These are phyloP conservation scores for Pseudorasbora parva DNA, from an alignment of 2,113 vertebrate species.

Conservation along the genomic window DNA sequence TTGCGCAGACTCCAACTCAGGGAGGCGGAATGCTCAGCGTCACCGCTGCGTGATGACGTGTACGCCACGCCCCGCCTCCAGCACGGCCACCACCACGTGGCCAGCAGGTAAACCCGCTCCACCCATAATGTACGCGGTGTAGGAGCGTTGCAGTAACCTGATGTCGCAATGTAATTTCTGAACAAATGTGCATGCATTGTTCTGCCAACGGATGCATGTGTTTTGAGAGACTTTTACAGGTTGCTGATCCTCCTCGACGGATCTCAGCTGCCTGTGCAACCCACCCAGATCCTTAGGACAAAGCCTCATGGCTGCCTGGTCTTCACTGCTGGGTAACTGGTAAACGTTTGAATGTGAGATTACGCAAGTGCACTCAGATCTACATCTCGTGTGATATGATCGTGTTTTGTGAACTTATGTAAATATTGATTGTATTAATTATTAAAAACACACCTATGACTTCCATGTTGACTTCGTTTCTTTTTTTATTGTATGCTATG, in stretches of 20 bases:
- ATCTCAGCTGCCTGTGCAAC: constrained; percentile 47
- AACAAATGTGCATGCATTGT: constrained; percentile 31
- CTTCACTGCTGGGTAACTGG: constrained; percentile 42
- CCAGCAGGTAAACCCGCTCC: constrained; percentile 70
- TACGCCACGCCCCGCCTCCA: constrained; percentile 55
- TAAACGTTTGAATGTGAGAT: not conserved
- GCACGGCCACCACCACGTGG: constrained; percentile 62
- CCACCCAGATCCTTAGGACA: constrained; percentile 20
- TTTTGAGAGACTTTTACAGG: constrained; percentile 57
- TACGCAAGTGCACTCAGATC: not conserved
- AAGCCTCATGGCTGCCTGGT: constrained; percentile 34
- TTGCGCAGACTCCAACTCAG: constrained; percentile 67
- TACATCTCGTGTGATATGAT: not conserved
- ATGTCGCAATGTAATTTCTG: constrained; percentile 9
- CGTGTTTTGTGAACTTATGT: not conserved
- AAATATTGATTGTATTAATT: constrained; percentile 9
- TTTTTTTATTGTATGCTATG: not conserved
- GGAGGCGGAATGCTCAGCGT: constrained; percentile 61
- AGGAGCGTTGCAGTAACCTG: not conserved
- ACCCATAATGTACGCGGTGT: constrained; percentile 37
- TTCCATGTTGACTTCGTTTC: not conserved
- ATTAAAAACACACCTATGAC: not conserved
- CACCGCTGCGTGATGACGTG: constrained; percentile 51
- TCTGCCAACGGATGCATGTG: constrained; percentile 46
- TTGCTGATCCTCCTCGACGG: constrained; percentile 37